Conservation (phyloP, 2,797 vertebrate genomes). For the Manis pentadactyla region DNA sequence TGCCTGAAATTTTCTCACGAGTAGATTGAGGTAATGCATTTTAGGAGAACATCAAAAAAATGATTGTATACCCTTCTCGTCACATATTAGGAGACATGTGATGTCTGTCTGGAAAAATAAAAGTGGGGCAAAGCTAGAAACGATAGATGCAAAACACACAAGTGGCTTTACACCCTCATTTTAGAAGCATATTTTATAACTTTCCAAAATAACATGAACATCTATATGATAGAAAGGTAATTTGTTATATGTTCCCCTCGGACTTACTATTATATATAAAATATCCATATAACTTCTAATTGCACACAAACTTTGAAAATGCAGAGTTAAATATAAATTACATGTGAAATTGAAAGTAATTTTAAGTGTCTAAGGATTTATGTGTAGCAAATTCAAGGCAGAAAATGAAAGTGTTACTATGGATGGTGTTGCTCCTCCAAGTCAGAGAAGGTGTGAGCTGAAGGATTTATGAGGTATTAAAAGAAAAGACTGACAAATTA, state of each 20-base stretch:
- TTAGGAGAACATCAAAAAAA: neutral
- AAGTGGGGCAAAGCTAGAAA: neutral
- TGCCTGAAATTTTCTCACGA: neutral
- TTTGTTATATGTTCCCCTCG: neutral
- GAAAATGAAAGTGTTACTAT: neutral
- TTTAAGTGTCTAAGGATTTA: neutral
- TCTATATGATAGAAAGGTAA: neutral
- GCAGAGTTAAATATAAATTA: neutral
- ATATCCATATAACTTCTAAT: neutral
- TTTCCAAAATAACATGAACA: slow-evolving; percentile 27
- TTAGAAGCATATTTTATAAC: neutral
- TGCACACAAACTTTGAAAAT: neutral
- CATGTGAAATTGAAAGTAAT: neutral
- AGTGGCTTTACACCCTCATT: neutral
- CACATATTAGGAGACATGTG: neutral
- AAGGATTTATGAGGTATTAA: slow-evolving; percentile 30
- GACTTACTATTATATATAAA: neutral
- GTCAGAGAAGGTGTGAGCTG: neutral
- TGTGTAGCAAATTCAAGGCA: neutral
- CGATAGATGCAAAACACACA: neutral
- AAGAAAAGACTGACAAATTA: neutral
- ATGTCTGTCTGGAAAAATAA: neutral
- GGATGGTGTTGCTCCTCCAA: neutral
- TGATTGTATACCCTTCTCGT: neutral
- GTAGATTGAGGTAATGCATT: neutral